phyloP scores from a whole-genome alignment of 2,888 invertebrate genomes.

The Tubulanus polymorphus region DNA sequence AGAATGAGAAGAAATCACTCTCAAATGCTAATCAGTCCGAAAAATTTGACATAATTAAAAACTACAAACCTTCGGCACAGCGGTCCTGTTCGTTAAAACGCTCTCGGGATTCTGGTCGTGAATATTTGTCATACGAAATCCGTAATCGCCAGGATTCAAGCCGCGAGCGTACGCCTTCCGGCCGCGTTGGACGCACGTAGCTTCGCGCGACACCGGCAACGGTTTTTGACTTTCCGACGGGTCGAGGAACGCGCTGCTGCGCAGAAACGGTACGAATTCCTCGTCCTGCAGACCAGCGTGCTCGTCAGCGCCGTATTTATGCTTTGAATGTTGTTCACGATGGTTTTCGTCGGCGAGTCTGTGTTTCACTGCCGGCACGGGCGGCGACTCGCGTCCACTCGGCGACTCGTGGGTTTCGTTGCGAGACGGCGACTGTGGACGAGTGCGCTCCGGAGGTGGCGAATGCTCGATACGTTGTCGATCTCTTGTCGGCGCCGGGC shows the following conservation, averaged over 20 bases:
- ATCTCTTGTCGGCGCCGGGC: too few species aligned
- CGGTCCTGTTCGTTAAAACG: background rate
- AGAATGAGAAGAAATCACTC: too few species aligned
- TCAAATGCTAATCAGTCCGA: too few species aligned
- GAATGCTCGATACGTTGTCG: too few species aligned
- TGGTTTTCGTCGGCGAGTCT: slow-evolving; percentile 4
- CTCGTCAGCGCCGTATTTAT: slow-evolving; percentile 15
- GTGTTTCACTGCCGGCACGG: slow-evolving; percentile 15
- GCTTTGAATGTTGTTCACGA: slow-evolving; percentile 25
- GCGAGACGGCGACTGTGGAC: too few species aligned
- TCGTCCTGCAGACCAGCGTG: slow-evolving; percentile 21
- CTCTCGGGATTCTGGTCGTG: slow-evolving; percentile 12
- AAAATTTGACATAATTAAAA: too few species aligned
- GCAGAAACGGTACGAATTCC: slow-evolving; percentile 47
- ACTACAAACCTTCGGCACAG: too few species aligned
- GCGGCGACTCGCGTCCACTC: slow-evolving; percentile 13
- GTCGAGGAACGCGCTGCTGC: slow-evolving; percentile 47
- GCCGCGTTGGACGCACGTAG: slow-evolving; percentile 36
- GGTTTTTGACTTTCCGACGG: slow-evolving; percentile 44
- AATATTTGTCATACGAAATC: slow-evolving; percentile 27
- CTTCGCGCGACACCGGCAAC: slow-evolving; percentile 45
- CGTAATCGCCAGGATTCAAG: slow-evolving; percentile 44
- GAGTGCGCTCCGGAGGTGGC: too few species aligned
- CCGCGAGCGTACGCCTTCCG: slow-evolving; percentile 42
- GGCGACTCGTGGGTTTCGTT: too few species aligned